A percentile compares a stretch with the other conserved stretches of the same genome.
These are phyloP conservation scores for Gymnocypris eckloni DNA, from an alignment of 2,797 vertebrate genomes.

Conservation along the genomic window DNA sequence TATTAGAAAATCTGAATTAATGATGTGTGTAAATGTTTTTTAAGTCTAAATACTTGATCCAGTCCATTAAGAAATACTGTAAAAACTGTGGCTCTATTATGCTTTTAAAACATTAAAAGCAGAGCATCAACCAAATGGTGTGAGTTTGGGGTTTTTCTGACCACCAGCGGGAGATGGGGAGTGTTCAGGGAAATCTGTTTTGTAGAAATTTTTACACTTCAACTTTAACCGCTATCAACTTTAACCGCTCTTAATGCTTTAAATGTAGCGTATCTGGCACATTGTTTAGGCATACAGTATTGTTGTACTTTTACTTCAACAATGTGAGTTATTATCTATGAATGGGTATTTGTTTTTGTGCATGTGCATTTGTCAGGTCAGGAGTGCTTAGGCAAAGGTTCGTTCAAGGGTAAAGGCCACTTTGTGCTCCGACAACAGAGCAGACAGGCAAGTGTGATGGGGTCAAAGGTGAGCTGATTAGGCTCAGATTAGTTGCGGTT, in stretches of 20 bases:
- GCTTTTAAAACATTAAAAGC: not conserved
- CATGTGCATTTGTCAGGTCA: conserved; percentile 3
- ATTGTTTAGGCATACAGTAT: not conserved
- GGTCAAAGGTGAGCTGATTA: conserved; percentile 43
- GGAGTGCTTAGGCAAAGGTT: not conserved
- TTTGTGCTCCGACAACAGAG: conserved; percentile 20
- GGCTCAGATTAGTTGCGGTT: conserved; percentile 12
- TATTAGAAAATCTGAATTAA: not conserved
- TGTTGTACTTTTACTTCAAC: not conserved
- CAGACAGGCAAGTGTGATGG: conserved; percentile 19
- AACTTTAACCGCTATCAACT: not conserved
- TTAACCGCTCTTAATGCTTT: not conserved
- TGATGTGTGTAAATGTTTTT: not conserved
- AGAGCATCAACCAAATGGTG: not conserved
- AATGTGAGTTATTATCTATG: not conserved
- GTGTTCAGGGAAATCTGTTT: not conserved
- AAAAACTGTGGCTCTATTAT: not conserved
- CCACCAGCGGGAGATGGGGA: not conserved
- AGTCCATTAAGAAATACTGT: not conserved
- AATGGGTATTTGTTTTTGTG: not conserved
- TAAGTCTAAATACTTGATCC: not conserved
- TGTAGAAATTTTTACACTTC: not conserved
- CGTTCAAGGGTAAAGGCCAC: conserved; percentile 17
- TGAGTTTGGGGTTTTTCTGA: not conserved
- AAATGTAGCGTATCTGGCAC: not conserved